A percentile compares a stretch with the other conserved stretches of the same genome.
phyloP scores from a whole-genome alignment of 1,140 invertebrate genomes.

The Brachionus paranguensis region DNA sequence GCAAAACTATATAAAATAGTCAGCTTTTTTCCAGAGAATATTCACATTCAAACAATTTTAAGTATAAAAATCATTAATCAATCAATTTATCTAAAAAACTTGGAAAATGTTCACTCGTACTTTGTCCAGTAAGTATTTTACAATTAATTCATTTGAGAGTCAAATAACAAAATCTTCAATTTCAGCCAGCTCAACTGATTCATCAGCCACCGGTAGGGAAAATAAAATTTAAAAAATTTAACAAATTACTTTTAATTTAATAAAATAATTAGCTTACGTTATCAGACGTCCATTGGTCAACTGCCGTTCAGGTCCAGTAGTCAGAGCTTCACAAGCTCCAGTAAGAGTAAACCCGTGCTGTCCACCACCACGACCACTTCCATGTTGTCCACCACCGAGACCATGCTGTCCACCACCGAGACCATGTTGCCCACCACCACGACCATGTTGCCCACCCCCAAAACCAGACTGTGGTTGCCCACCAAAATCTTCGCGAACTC shows the following conservation, averaged over 20 bases:
- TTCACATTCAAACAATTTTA: background rate
- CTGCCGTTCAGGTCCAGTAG: background rate
- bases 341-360: background rate
- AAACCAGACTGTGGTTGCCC: background rate
- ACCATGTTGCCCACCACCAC: background rate
- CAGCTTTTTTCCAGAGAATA: background rate
- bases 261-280: background rate
- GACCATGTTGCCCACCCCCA: background rate
- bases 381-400: background rate
- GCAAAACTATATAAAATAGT: conserved; percentile 21
- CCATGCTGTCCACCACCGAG: background rate
- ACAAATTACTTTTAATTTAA: background rate
- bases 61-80: background rate
- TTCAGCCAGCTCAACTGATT: background rate
- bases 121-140: background rate
- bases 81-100: background rate
- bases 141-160: background rate
- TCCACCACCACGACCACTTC: background rate
- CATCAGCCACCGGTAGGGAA: background rate
- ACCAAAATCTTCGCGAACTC: background rate
- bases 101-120: background rate
- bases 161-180: background rate
- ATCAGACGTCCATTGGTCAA: background rate
- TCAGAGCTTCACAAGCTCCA: background rate
- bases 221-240: background rate